phyloP scores from a whole-genome alignment of 2,797 vertebrate genomes.

The Falco novaeseelandiae region DNA sequence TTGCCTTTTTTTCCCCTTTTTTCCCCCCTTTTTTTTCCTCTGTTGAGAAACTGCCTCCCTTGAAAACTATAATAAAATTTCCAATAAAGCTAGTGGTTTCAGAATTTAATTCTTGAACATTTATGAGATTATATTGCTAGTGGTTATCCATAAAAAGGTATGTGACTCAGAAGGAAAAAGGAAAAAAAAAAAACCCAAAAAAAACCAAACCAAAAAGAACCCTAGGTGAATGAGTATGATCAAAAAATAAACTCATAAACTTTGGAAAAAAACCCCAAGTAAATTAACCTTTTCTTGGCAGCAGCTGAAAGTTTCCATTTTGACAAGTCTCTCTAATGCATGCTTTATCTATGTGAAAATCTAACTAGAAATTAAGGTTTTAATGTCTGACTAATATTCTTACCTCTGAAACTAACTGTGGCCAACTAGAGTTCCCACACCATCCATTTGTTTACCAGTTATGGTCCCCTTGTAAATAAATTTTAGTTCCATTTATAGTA shows the following conservation, averaged over 20 bases:
- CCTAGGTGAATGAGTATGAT: not conserved
- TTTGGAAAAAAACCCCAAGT: not conserved
- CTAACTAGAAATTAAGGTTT: not conserved
- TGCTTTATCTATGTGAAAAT: not conserved
- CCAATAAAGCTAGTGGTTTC: not conserved
- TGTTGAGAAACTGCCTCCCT: not conserved
- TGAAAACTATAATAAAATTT: not conserved
- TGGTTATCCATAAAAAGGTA: not conserved
- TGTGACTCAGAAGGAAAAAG: not conserved
- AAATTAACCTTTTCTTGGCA: not conserved
- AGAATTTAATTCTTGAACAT: not conserved
- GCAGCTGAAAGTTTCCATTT: not conserved
- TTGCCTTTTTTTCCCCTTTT: too few relatives aligned
- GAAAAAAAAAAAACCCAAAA: not conserved
- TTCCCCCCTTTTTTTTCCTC: not conserved
- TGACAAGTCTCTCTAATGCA: not conserved
- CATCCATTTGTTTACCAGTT: not conserved
- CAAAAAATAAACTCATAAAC: not conserved
- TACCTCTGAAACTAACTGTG: not conserved
- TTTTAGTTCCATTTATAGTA: not conserved
- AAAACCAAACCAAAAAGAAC: not conserved
- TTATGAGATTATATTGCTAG: not conserved
- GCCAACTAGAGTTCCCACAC: not conserved
- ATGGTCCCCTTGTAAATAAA: not conserved
- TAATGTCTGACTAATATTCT: not conserved